Percentiles rank a stretch among this genome's conserved stretches.
Evolutionary conservation across 2,113 vertebrate genomes (phyloP).

Genomic region (Gopherus evgoodei): DNA sequence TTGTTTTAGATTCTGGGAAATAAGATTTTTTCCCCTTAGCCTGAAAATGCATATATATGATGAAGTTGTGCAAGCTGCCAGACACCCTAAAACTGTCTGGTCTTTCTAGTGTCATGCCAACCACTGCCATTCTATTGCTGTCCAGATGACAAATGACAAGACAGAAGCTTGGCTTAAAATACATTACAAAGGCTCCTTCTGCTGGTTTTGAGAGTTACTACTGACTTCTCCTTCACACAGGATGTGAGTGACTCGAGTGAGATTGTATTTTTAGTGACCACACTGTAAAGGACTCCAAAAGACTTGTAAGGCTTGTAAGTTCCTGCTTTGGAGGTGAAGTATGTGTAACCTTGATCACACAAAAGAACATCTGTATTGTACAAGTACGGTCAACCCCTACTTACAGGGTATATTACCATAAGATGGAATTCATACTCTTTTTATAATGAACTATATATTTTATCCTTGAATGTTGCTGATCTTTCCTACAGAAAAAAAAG

Average conservation of each 20-base stretch:
- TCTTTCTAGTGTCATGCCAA: conserved; percentile 17
- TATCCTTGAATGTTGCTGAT: neutral
- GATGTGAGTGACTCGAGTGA: conserved; percentile 23
- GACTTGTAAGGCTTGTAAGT: neutral
- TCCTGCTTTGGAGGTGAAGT: neutral
- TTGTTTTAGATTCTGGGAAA: neutral
- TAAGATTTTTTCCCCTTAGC: neutral
- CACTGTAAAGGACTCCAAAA: neutral
- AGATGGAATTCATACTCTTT: conserved; percentile 4
- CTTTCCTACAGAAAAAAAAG: neutral
- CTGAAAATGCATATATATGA: neutral
- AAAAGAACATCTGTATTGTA: neutral
- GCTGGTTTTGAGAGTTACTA: conserved; percentile 52
- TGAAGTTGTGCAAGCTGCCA: neutral
- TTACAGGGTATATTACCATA: neutral
- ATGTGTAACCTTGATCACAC: neutral
- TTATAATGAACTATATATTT: neutral
- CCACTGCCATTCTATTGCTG: conserved; percentile 30
- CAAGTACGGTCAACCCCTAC: neutral
- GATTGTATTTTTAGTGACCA: conserved; percentile 55
- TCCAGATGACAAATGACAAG: conserved; percentile 41
- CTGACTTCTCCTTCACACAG: conserved; percentile 26
- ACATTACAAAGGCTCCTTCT: conserved; percentile 32
- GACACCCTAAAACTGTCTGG: neutral
- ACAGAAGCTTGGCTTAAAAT: conserved; percentile 64